Base-by-base conservation (phyloP, 35 echinoderm and acorn worm genomes). In the Stichopus chloronotus region DNA sequence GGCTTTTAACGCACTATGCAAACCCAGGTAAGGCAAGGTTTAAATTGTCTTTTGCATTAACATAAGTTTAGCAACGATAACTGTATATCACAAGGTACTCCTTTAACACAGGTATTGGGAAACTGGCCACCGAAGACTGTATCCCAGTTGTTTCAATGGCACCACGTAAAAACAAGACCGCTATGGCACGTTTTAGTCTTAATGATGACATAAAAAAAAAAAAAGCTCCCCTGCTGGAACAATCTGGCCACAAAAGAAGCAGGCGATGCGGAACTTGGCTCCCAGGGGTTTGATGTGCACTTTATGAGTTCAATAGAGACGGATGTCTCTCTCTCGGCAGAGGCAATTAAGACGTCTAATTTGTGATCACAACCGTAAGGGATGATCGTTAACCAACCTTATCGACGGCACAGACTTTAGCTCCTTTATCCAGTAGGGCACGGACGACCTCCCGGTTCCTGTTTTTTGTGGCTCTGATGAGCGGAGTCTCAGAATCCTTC, bases 381-480 rank as follows among this genome's bases (percentile, higher is more conserved):
- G 61, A 65, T 14, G 19, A 74, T 74, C 69, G 19, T 74, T 74
- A 74, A 74, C 91, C 91, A 80, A 99, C 97, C 97, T 99, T 99
- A 78, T 99, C 97, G 21, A 88, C 90, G 85, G 97, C 95, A 14
- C 93, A 95, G 24, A 99, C 97, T 99, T 99, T 99, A 83, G 97
- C 97, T 81, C 93, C 94, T 59, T 95, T 95, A 63, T 99, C 97
- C 78, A 99, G 88, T 17, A 99, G 52, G 53, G 94, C 56, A 54
- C 97, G 83, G 3, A 99, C 97, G 10, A 99, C 94, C 92, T 99
- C 95, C 16, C 95, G 84, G 87, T 92, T 99, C 84, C 95, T 86
- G 71, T 99, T 96, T 54, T 95, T 84, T 0, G 92, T 94, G 6
- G 95, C 97, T 90, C 92, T 87, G 65, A 99, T 68, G 30, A 99